Percentiles rank a stretch among this genome's conserved stretches.
Conservation (phyloP, 2,888 invertebrate species). For the Abrostola tripartita region DNA sequence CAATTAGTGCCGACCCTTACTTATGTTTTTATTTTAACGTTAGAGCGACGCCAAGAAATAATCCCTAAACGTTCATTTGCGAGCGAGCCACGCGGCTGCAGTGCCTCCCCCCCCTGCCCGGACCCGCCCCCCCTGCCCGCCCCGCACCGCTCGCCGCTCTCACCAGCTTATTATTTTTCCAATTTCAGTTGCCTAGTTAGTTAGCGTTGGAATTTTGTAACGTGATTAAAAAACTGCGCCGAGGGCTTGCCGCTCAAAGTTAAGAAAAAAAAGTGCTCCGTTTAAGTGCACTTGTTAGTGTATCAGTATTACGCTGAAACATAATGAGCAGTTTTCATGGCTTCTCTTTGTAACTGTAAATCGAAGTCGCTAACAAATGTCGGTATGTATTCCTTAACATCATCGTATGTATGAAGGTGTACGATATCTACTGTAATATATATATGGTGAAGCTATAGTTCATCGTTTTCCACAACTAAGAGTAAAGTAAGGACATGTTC, state of each 20-base stretch:
- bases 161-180: slow-evolving; percentile 34
- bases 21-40: slow-evolving; percentile 12
- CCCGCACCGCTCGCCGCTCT: background rate
- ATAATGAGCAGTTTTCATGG: slow-evolving; percentile 21
- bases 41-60: slow-evolving; percentile 9
- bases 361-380: background rate
- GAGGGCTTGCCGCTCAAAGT: slow-evolving; percentile 14
- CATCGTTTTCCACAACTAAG: background rate
- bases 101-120: background rate
- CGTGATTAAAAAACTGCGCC: slow-evolving; percentile 28
- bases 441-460: background rate
- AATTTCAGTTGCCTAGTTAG: slow-evolving; percentile 40
- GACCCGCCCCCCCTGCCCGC: background rate
- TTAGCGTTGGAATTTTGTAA: slow-evolving; percentile 45
- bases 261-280: slow-evolving; percentile 7
- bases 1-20: slow-evolving; percentile 4
- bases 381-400: background rate
- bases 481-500: slow-evolving; percentile 3
- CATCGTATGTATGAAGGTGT: background rate
- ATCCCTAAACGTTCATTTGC: background rate
- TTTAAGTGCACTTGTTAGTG: slow-evolving; percentile 21
- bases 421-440: background rate
- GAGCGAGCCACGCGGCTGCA: background rate
- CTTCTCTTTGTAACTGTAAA: background rate
- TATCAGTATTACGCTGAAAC: slow-evolving; percentile 20